These are phyloP conservation scores for Malacosoma neustria DNA, from an alignment of 2,888 invertebrate species.

Conservation along the genomic window DNA sequence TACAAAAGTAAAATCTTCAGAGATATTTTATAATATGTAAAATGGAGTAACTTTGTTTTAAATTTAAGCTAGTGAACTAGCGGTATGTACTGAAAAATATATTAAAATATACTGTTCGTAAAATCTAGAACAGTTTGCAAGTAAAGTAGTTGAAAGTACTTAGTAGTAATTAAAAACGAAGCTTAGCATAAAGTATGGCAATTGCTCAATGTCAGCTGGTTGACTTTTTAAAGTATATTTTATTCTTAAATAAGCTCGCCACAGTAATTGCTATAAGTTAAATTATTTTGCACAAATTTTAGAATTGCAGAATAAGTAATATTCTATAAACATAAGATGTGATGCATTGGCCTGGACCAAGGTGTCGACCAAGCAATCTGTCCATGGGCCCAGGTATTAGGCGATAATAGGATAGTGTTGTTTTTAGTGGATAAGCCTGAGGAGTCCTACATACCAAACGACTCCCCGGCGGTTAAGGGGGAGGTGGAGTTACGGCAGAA, in stretches of 20 bases:
- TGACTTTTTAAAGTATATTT: conserved; percentile 40
- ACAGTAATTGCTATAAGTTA: conserved; percentile 22
- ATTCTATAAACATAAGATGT: no score
- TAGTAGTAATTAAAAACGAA: conserved; percentile 59
- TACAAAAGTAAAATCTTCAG: neutral
- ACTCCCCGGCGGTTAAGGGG: no score
- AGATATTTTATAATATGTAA: neutral
- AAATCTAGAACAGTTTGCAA: conserved; percentile 30
- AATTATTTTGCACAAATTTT: conserved; percentile 9
- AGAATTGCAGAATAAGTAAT: no score
- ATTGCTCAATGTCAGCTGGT: conserved; percentile 54
- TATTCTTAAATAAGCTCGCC: conserved; percentile 19
- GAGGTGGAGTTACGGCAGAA: no score
- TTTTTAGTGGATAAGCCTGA: no score
- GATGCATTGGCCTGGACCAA: no score
- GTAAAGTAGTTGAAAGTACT: conserved; percentile 39
- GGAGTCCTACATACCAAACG: no score
- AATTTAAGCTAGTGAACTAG: neutral
- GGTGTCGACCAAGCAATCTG: no score
- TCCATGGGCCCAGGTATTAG: no score
- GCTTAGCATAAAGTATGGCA: conserved; percentile 56
- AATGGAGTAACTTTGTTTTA: neutral
- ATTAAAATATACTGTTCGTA: conserved; percentile 16
- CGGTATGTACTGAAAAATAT: conserved; percentile 9
- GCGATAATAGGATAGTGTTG: no score